Base-by-base conservation (phyloP, 2,888 invertebrate species). In the Gari tellinella region DNA sequence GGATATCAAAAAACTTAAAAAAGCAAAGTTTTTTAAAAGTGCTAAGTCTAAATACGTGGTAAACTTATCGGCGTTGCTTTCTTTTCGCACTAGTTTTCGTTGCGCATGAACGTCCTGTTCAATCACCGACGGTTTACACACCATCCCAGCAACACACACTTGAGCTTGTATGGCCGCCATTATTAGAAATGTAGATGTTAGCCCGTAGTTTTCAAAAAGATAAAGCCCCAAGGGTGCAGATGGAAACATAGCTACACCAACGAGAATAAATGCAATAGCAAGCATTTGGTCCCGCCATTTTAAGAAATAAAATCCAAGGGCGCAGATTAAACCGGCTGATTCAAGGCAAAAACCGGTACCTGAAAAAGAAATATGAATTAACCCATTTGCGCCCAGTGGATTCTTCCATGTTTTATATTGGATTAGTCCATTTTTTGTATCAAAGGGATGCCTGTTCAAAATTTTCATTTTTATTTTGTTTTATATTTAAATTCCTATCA, bases 321-420 rank as follows among this genome's bases (percentile, higher is more conserved):
- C 48, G 23, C 48, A 48, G 4, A 48, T 19, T 21, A 19, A 48
- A 19, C 48, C 48, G 8, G 17, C 21, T 2, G 23, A 14, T 17
- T 14, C 14, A 14, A 48, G 23, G n/a, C 19, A 19, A 2, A 21
- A 23, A 12, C 48, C 48, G 2, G 21, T 48, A 19, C 48, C 48
- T 48, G 48, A 48, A 48, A 45, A n/a, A n/a, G 10, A 45, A 8
- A 45, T 8, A 45, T n/a, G n/a, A n/a, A n/a, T n/a, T n/a, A n/a
- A n/a, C n/a, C n/a, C n/a, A n/a, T n/a, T n/a, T n/a, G n/a, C n/a
- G n/a, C n/a, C n/a, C n/a, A n/a, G n/a, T n/a, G n/a, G n/a, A n/a
- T n/a, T n/a, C n/a, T n/a, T n/a, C n/a, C n/a, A n/a, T n/a, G n/a
- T n/a, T n/a, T n/a, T n/a, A n/a, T n/a, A n/a, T n/a, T n/a, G n/a